Evolutionary conservation across 2,888 invertebrate genomes (phyloP).

Genomic region (Hypena proboscidalis): DNA sequence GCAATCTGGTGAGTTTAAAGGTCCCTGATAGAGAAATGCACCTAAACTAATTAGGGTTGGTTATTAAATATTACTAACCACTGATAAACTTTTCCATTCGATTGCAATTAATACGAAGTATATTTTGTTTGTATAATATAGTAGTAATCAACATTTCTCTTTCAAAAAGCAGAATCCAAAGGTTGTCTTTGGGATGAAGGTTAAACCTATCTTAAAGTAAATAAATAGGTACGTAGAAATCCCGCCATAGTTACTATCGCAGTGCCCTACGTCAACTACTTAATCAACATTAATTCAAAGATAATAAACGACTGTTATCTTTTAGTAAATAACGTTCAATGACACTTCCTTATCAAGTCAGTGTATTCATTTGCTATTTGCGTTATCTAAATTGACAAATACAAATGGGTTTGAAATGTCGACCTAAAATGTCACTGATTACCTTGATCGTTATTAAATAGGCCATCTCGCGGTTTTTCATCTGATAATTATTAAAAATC

Average conservation of each 20-base stretch:
- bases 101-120: no score
- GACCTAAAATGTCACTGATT: constrained; percentile 31
- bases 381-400: constrained; percentile 40
- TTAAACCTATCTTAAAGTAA: no score
- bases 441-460: constrained; percentile 25
- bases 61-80: no score
- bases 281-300: constrained; percentile 34
- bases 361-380: constrained; percentile 44
- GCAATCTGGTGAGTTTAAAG: background rate
- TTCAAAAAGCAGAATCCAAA: no score
- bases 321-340: constrained; percentile 56
- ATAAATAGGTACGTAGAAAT: no score
- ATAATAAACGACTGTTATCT: constrained; percentile 45
- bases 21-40: background rate
- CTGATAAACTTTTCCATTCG: no score
- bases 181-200: no score
- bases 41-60: background rate
- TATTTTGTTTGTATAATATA: no score
- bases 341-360: constrained; percentile 56
- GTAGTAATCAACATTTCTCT: no score
- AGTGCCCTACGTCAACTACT: constrained; percentile 11
- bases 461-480: constrained; percentile 14
- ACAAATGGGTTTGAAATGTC: constrained; percentile 32
- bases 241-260: no score
- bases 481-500: background rate